Base-by-base conservation (phyloP, 2,797 vertebrate genomes). In the Spinibarbus caldwelli region DNA sequence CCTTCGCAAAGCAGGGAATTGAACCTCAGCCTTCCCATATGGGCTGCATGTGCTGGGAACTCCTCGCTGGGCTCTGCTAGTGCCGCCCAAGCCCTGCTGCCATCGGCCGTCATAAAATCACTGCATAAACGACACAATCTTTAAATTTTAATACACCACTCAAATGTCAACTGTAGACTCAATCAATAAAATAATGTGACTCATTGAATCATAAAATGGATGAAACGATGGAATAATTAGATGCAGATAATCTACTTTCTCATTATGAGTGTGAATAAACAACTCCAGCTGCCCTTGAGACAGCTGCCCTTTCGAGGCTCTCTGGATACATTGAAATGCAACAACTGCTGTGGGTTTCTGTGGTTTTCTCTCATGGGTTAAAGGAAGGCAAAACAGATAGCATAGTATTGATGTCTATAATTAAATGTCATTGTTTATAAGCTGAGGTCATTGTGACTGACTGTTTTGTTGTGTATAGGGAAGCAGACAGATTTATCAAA, bases 101-200 rank as follows among this genome's bases (percentile, higher is more conserved):
- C 84, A 64, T 85, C 29, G 66, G 66, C 83, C 49, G 15, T 54
- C 68, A 80, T 80, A 85, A 84, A 59, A 59, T 54, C 43, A 73
- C 49, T 38, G 77, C 78, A 85, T 72, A 85, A 85, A 80, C 64
- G 78, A 88, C 80, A 86, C 76, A 88, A 88, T 80, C 68, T 80
- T 62, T 75, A 76, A 80, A 83, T 76, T 85, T 79, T 86, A 84
- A 83, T 84, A 84, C 82, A 71, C 75, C 78, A 79, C 78, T 89
- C 85, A 86, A 84, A 88, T 85, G 79, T 86, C 82, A 89, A 86
- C 82, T 86, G 78, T 88, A 82, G 81, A 80, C 83, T 86, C 64
- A 54, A 89, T 89, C 88, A 89, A 87, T 83, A 86, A 89, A 87
- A 86, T 86, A 82, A 82, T n/a, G 79, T 89, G 88, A 89, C 85